Evolutionary conservation across 1,140 invertebrate genomes (phyloP).

Genomic region (Nixonia krombeini): DNA sequence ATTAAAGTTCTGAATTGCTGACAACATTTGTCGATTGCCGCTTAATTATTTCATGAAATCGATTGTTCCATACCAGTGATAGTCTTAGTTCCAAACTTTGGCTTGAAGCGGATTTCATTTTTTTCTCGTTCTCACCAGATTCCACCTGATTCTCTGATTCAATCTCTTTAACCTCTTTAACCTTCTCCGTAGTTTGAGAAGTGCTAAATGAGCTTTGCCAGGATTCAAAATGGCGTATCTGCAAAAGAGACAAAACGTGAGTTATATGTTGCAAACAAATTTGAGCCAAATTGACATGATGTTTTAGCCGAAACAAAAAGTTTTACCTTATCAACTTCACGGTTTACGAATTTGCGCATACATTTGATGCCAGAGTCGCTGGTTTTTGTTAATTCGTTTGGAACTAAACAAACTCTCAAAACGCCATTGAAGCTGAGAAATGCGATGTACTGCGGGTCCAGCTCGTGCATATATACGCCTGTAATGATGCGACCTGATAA

Average conservation of each 20-base stretch:
- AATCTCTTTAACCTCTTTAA: too few relatives aligned
- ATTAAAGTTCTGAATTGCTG: too few relatives aligned
- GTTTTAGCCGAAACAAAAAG: too few relatives aligned
- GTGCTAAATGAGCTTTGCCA: too few relatives aligned
- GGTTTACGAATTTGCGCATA: slow-evolving; percentile 57
- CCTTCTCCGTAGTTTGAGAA: too few relatives aligned
- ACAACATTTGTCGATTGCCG: too few relatives aligned
- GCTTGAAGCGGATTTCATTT: neutral
- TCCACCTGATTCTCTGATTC: neutral
- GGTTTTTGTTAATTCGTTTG: slow-evolving; percentile 64
- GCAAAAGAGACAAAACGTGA: neutral
- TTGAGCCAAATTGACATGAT: neutral
- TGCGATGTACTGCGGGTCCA: slow-evolving; percentile 56
- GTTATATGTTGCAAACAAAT: neutral
- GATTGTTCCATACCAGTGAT: neutral
- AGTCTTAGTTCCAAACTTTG: neutral
- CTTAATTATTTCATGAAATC: too few relatives aligned
- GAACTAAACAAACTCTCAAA: slow-evolving; percentile 74
- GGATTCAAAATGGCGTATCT: neutral
- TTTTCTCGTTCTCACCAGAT: neutral
- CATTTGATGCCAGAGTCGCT: slow-evolving; percentile 48
- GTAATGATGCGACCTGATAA: slow-evolving; percentile 62
- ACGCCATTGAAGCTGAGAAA: slow-evolving; percentile 75
- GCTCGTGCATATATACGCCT: slow-evolving; percentile 56
- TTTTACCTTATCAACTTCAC: slow-evolving; percentile 54